Base-by-base conservation (phyloP, 1,140 invertebrate species). In the Trissolcus basalis region DNA sequence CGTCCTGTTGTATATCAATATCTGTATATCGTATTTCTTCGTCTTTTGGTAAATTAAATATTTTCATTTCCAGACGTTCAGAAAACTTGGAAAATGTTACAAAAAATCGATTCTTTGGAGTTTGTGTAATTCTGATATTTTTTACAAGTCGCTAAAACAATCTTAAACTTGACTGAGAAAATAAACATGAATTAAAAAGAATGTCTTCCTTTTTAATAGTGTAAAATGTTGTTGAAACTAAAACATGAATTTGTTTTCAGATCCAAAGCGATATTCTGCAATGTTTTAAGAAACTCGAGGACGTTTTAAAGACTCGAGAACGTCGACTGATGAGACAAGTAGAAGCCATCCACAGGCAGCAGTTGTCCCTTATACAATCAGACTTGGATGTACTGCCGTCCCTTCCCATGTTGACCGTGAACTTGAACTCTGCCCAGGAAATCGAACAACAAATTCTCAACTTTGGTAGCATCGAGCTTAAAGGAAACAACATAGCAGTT, bases 291-390 rank as follows among this genome's bases (percentile, higher is more conserved):
- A 83, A 87, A 51, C 72, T 91, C 11, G 80, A 82, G 11, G 83
- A 89, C 39, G 82, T 83, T 0, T 61, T 91, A 14, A 82, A 84
- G 70, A 85, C 86, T 51, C 83, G 90, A 69, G 90, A 91, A 61
- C 90, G 87, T 47, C 83, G 90, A 75, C 82, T 91, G 12, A 74
- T 90, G 1, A 86, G 90, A 8, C 90, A 91, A 79, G 82, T 90
- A 4, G 90, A 91, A 61, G 90, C 89, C 8, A 82, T 91, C 14
- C 86, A 89, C 12, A 86, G 81, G 41, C 89, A 89, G 44, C 86
- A 89, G 27, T 72, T 90, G 67, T 85, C 82, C 3, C 56, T 88
- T 0, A 69, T 86, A 16, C 83, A 87, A 35, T 87, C 86, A 0
- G 85, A 83, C 15, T 76, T 73, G 0, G 82, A 85, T 51, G 53